Base-by-base conservation (phyloP, 2,888 invertebrate genomes). In the Caenorhabditis macrosperma region DNA sequence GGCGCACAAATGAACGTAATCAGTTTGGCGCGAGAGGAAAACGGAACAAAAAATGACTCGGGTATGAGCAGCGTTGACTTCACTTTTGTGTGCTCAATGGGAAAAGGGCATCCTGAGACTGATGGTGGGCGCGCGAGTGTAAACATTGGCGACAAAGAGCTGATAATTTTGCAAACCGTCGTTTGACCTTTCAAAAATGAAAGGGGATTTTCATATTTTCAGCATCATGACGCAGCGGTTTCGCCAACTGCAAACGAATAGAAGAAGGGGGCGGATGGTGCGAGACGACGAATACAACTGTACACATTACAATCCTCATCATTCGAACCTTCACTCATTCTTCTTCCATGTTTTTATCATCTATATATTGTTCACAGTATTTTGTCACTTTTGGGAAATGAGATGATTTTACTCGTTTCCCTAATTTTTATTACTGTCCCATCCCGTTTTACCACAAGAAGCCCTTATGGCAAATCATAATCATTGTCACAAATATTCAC, bases 231-330 rank as follows among this genome's bases (percentile, higher is more conserved):
- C 22, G 76, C 57, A 5, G 61, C 76, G 10, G 46, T 48, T 6
- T 68, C 76, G 15, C 68, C 76, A 55, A 50, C 48, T 22, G 44
- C 76, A 46, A 69, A 63, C 26, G 76, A 77, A 69, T 77, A 60
- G 52, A 22, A 66, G 17, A 44, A 3, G 15, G 3, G 38, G 6
- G 15, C 38, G 38, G 22, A 38, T 17, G 24, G 41, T 5, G 6
- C 46, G 9, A 26, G 44, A 55, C n/a, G 69, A 46, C 59, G 55
- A 68, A 17, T 26, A 60, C 28, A 30, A 50, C 52, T 69, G 69
- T 69, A 69, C 26, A 52, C 68, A 67, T 28, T 44, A 15, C 17
- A 41, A 41, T 28, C 28, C 26, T 7, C 54, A 52, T 48, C n/a
- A 28, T 24, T 52, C 33, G 2, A 24, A 55, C 55, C 38, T 41